Conservation (phyloP, 2,113 vertebrate species). For the Scortum barcoo region DNA sequence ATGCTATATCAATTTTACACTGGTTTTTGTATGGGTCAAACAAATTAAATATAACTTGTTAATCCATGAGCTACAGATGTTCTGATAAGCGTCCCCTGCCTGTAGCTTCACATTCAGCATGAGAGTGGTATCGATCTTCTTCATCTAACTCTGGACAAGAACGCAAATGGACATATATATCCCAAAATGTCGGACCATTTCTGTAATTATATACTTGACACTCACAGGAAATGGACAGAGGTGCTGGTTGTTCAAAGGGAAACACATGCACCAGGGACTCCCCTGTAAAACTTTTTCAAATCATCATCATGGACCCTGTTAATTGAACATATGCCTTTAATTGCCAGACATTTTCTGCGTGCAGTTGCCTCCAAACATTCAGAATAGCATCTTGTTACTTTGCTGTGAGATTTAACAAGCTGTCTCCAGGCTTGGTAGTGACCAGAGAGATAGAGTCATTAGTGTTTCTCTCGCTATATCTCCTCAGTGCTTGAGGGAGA, state of each 20-base stretch:
- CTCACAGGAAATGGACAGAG: background rate
- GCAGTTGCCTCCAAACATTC: constrained; percentile 40
- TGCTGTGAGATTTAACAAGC: constrained; percentile 69
- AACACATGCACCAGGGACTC: background rate
- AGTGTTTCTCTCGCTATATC: constrained; percentile 56
- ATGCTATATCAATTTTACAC: background rate
- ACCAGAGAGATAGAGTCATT: constrained; percentile 68
- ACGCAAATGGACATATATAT: too few relatives aligned
- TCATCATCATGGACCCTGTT: constrained; percentile 2
- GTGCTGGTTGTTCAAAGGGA: background rate
- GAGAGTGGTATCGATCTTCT: background rate
- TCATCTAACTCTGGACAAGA: background rate
- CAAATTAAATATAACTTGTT: background rate
- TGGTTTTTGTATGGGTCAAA: background rate
- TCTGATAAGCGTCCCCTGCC: background rate
- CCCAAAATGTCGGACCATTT: background rate
- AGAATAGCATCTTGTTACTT: constrained; percentile 57
- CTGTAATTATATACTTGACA: too few relatives aligned
- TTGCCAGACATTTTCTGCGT: constrained; percentile 36
- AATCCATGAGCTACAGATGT: background rate
- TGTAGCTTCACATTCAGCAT: background rate
- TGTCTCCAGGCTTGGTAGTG: constrained; percentile 52
- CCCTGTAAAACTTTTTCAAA: constrained; percentile 1
- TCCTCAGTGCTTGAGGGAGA: constrained; percentile 62
- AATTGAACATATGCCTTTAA: constrained; percentile 46